Conservation (phyloP, 2,113 vertebrate genomes). For the Merops nubicus region DNA sequence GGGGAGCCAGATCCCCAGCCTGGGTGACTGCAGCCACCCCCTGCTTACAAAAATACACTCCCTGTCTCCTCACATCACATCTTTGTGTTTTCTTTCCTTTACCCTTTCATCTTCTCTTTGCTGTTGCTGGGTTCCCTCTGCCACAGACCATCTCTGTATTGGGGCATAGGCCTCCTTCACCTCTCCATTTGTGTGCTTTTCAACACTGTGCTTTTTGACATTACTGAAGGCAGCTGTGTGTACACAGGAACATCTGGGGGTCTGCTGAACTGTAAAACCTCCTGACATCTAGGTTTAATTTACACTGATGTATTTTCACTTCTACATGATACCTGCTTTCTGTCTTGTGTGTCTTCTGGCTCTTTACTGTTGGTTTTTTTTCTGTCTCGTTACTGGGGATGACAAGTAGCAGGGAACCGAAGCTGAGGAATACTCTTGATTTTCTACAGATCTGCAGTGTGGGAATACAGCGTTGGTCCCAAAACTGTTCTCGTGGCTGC, state of each 20-base stretch:
- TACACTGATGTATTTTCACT: neutral
- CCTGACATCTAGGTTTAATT: neutral
- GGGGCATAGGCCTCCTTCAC: neutral
- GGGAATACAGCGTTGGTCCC: neutral
- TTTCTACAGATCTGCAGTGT: neutral
- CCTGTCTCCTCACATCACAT: fast-evolving
- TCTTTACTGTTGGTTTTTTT: neutral
- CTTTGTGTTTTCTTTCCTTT: neutral
- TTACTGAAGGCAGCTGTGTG: neutral
- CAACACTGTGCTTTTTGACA: neutral
- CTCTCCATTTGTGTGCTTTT: fast-evolving
- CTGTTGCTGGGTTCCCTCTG: neutral
- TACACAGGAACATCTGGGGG: slow-evolving; percentile 12
- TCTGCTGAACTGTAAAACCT: slow-evolving; percentile 4
- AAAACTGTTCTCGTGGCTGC: neutral
- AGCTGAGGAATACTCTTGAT: neutral
- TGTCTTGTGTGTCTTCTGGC: neutral
- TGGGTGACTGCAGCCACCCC: neutral
- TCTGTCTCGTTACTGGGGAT: neutral
- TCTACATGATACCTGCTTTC: neutral
- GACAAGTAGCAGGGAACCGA: neutral
- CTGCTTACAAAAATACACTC: neutral
- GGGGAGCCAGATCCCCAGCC: neutral
- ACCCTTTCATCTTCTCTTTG: neutral
- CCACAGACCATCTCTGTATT: neutral